phyloP scores from a whole-genome alignment of 1,140 invertebrate species.

The Brachionus plicatilis region DNA sequence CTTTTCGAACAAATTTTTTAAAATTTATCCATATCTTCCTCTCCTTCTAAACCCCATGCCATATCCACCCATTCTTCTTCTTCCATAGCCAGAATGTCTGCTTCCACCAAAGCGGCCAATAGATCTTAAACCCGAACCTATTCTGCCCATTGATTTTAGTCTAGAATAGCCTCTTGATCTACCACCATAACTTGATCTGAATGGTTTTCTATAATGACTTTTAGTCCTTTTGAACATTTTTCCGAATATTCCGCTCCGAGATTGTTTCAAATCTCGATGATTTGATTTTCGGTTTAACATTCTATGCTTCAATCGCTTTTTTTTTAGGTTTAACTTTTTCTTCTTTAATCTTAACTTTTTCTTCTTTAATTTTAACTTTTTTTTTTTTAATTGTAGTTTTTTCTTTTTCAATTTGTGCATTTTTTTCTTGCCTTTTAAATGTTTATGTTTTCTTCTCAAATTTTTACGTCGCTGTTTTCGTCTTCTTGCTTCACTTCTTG shows the following conservation, averaged over 20 bases:
- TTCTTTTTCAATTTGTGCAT: background rate
- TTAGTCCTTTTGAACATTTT: background rate
- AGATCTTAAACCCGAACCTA: background rate
- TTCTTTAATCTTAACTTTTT: background rate
- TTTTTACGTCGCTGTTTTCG: background rate
- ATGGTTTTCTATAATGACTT: background rate
- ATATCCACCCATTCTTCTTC: background rate
- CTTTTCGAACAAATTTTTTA: background rate
- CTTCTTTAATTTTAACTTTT: background rate
- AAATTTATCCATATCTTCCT: background rate
- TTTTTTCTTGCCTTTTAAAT: background rate
- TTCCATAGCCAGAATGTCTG: background rate
- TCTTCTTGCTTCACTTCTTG: background rate
- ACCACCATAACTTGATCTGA: background rate
- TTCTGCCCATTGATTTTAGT: background rate
- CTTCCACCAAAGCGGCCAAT: background rate
- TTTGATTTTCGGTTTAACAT: background rate
- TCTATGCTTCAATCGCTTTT: background rate
- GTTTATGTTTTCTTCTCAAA: background rate
- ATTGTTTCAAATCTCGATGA: background rate
- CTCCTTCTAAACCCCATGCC: background rate
- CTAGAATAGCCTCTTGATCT: background rate
- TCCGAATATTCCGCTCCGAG: background rate
- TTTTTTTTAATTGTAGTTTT: background rate
- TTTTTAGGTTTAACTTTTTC: background rate